These are phyloP conservation scores for Patella ulyssiponensis DNA, from an alignment of 2,888 invertebrate species.

Conservation along the genomic window DNA sequence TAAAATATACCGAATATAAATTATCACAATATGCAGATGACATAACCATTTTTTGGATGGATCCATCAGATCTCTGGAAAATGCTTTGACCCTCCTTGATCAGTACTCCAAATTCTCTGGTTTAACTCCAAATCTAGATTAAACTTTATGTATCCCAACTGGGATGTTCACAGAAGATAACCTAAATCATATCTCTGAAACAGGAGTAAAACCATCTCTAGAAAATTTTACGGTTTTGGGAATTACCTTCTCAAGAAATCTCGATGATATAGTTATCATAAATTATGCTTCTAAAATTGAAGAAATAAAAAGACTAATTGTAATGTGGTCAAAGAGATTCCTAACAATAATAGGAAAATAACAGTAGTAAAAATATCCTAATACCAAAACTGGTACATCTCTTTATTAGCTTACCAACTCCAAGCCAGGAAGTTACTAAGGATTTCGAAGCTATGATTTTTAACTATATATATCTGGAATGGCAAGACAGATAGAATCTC, in stretches of 20 bases:
- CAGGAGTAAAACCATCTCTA: too few species aligned
- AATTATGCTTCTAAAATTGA: background rate
- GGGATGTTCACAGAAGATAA: too few species aligned
- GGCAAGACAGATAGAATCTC: constrained; percentile 20
- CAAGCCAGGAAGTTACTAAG: constrained; percentile 12
- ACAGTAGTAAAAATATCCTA: constrained; percentile 19
- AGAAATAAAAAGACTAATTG: constrained; percentile 12
- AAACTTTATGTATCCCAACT: background rate
- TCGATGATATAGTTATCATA: too few species aligned
- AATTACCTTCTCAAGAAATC: background rate
- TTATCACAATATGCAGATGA: constrained; percentile 28
- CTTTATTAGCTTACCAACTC: constrained; percentile 20
- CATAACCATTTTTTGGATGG: constrained; percentile 22
- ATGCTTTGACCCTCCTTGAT: constrained; percentile 8
- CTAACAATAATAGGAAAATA: constrained; percentile 22
- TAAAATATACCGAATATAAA: constrained; percentile 22
- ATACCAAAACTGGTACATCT: constrained; percentile 18
- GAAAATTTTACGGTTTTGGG: too few species aligned
- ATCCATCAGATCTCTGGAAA: constrained; percentile 10
- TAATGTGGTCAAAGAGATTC: constrained; percentile 14
- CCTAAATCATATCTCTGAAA: too few species aligned
- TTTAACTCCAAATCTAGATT: too few species aligned
- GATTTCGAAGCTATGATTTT: constrained; percentile 14
- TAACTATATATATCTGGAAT: constrained; percentile 27
- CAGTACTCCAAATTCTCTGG: too few species aligned